phyloP scores from a whole-genome alignment of 2,113 vertebrate genomes.

The Craseonycteris thonglongyai region DNA sequence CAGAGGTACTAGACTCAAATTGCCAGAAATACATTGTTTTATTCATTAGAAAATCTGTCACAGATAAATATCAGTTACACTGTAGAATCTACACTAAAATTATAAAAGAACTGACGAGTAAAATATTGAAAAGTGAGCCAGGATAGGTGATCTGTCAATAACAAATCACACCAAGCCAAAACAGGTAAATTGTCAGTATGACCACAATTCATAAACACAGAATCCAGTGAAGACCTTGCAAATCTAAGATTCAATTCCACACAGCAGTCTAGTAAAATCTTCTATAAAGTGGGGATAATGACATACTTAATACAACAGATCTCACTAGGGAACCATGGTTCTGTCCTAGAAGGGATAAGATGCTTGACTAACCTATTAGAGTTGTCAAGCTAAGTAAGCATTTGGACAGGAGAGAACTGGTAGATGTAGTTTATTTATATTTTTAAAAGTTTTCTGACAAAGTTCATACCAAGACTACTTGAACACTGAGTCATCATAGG shows the following conservation, averaged over 20 bases:
- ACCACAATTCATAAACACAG: not conserved
- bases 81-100: not conserved
- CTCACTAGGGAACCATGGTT: not conserved
- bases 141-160: not conserved
- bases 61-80: not conserved
- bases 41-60: not conserved
- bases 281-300: not conserved
- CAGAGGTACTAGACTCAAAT: not conserved
- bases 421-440: not conserved
- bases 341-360: not conserved
- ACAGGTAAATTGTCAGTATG: not conserved
- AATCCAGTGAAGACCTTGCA: not conserved
- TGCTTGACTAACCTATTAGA: not conserved
- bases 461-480: not conserved
- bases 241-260: not conserved
- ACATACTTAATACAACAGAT: not conserved
- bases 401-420: not conserved
- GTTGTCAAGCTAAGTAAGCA: not conserved
- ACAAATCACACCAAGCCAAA: not conserved
- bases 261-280: not conserved
- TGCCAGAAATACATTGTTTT: not conserved
- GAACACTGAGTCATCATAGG: not conserved
- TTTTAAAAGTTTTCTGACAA: conserved; percentile 7
- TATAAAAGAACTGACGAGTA: not conserved
- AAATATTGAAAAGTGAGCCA: not conserved